Evolutionary conservation across 2,113 vertebrate species (phyloP), one percentile per base, ranked within the genome.

Genomic region (Salminus brasiliensis): DNA sequence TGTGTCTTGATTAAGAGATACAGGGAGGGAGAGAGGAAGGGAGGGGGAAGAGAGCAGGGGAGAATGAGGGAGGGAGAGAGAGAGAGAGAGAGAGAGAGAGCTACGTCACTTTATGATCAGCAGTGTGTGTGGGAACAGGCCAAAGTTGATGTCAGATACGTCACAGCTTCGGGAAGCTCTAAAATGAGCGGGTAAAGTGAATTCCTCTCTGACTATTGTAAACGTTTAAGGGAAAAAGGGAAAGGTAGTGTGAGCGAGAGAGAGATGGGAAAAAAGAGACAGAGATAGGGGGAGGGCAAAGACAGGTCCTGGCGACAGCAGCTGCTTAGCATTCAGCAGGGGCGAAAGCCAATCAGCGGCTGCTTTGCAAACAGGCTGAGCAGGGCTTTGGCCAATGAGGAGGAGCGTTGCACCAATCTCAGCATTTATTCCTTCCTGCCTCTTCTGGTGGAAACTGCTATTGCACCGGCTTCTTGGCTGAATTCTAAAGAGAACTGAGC

Each of bases 1-100:
- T 89, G 89, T 87, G 88, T 89, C 90, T 92, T 89, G 90, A 92
- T 92, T 89, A 91, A 91, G 90, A 89, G 90, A 92, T 90, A 90
- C 85, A 88, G 89, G 86, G 90, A 92, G 90, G 86, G 90, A 91
- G 90, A 85, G 92, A 87, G 79, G 47, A 81, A 88, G 86, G 84
- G 81, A 89, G 29, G 82, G 76, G 81, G 74, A 79, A 78, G 53
- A 76, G 68, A 87, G 79, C 72, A 62, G 80, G 79, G 88, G 29
- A 80, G 79, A 74, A 74, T 74, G 74, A 70, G 83, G 81, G 66
- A 75, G 71, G 87, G 84, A 79, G 76, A 43, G 52, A 49, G 81
- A 65, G 45, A 23, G 55, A 79, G 32, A 87, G 52, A n/a, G 39
- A 25, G 75, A 78, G 68, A 49, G 76, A 78, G 49, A 8, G 32